phyloP scores from a whole-genome alignment of 2,888 invertebrate genomes.

The Watsonalla binaria region DNA sequence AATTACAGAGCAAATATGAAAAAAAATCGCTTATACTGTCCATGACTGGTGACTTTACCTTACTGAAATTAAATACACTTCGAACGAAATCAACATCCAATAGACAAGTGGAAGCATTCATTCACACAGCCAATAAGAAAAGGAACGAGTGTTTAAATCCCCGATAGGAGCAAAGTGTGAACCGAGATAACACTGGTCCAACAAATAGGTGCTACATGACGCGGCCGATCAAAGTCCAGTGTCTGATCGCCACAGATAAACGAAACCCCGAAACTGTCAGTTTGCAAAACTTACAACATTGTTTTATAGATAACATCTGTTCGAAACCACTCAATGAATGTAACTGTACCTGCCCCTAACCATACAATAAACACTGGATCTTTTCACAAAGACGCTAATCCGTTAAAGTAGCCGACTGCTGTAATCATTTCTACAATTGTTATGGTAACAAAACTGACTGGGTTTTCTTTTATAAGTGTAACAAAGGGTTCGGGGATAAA shows the following conservation, averaged over 20 bases:
- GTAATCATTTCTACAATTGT: slow-evolving; percentile 55
- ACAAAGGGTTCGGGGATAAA: slow-evolving; percentile 47
- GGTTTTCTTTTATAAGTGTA: slow-evolving; percentile 40
- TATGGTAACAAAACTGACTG: slow-evolving; percentile 56
- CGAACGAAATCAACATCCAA: too few relatives aligned
- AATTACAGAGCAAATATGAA: too few relatives aligned
- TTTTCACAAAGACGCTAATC: slow-evolving; percentile 62
- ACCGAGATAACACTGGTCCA: slow-evolving; percentile 29
- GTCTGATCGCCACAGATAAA: slow-evolving; percentile 28
- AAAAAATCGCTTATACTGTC: too few relatives aligned
- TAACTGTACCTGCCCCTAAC: slow-evolving; percentile 67
- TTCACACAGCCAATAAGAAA: background rate
- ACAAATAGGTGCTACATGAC: slow-evolving; percentile 36
- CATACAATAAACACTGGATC: slow-evolving; percentile 44
- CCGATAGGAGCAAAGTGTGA: slow-evolving; percentile 17
- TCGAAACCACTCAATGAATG: slow-evolving; percentile 58
- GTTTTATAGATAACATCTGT: slow-evolving; percentile 73
- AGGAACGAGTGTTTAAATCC: slow-evolving; percentile 12
- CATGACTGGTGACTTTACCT: too few relatives aligned
- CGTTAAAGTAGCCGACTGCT: slow-evolving; percentile 71
- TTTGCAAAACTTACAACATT: slow-evolving; percentile 63
- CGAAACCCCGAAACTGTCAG: slow-evolving; percentile 34
- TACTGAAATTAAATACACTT: too few relatives aligned
- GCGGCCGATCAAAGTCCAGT: slow-evolving; percentile 43
- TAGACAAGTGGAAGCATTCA: background rate